These are phyloP conservation scores for Phalacrocorax brasilianus DNA, from an alignment of 2,113 vertebrate genomes.

Conservation along the genomic window DNA sequence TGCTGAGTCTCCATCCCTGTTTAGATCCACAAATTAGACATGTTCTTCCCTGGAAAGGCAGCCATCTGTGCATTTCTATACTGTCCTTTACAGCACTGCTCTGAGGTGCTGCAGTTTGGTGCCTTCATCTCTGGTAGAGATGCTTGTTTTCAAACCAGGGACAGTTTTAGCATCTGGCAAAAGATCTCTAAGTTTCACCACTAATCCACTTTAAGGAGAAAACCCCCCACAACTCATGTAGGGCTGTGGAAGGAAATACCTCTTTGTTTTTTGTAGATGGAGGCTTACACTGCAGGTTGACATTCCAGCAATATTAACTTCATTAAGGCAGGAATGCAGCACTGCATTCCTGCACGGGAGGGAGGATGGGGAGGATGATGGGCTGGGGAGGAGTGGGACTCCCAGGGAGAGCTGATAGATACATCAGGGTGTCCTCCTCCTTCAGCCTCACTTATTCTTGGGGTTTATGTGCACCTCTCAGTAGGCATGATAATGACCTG, in stretches of 20 bases:
- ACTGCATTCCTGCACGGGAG: conserved; percentile 74
- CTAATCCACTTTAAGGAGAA: background rate
- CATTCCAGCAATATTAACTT: conserved; percentile 87
- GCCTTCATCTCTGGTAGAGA: background rate
- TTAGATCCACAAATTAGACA: background rate
- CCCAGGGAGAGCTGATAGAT: background rate
- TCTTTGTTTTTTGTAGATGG: conserved; percentile 79
- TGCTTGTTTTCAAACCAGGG: background rate
- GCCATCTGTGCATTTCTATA: background rate
- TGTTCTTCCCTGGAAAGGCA: background rate
- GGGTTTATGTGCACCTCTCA: background rate
- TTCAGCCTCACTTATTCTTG: background rate
- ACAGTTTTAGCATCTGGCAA: background rate
- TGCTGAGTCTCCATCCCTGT: background rate
- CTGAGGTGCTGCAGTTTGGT: background rate
- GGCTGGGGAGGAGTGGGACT: background rate
- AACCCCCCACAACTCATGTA: background rate
- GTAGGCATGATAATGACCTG: background rate
- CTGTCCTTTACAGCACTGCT: background rate
- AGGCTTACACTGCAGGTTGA: conserved; percentile 71
- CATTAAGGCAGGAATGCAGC: conserved; percentile 86
- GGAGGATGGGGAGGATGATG: background rate
- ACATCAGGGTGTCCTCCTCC: background rate
- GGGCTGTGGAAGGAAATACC: background rate
- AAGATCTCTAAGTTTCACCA: background rate